Evolutionary conservation across 1,140 invertebrate genomes (phyloP), one percentile per base, ranked within the genome.

Genomic region (Halictus rubicundus): DNA sequence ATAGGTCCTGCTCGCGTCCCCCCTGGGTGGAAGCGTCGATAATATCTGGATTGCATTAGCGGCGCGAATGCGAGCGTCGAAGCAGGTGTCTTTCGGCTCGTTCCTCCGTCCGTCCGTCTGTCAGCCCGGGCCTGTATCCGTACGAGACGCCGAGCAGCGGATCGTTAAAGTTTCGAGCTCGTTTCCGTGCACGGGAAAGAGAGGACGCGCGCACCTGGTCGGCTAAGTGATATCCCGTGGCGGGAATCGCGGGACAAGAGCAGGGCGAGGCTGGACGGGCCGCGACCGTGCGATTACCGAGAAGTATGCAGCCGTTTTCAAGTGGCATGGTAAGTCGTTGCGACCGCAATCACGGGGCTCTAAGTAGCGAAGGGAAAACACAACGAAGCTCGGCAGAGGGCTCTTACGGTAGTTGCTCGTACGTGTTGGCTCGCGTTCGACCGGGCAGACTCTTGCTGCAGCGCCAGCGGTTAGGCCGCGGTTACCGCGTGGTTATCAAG

Each of bases 401-500:
- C 70, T 73, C 60, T 85, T 85, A 85, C 84, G 84, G 83, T 85
- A 85, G 84, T 85, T 85, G 84, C 64, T 25, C 46, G 83, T 85
- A 85, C 84, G 84, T 85, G 84, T 82, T 57, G 84, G 83, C 84
- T 84, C 83, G 84, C 82, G 65, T 85, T 72, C 57, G 65, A 46
- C 46, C 39, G 81, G 72, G 32, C n/a, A n/a, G n/a, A n/a, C 42
- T 65, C 37, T 71, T 63, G 32, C 32, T 32, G 32, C 42, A 46
- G 42, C 42, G 42, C 42, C 79, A 68, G 84, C 85, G 80, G 84
- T 86, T 85, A 86, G 84, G 46, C 78, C 90, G 90, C 88, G 88
- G 90, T 91, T 91, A 90, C 90, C 90, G 88, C 91, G 84, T 91
- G 90, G 91, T 92, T 91, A 92, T 92, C 90, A 91, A 90, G 89